Evolutionary conservation across 2,797 vertebrate genomes (phyloP).

Genomic region (Sebastolobus altivelis): DNA sequence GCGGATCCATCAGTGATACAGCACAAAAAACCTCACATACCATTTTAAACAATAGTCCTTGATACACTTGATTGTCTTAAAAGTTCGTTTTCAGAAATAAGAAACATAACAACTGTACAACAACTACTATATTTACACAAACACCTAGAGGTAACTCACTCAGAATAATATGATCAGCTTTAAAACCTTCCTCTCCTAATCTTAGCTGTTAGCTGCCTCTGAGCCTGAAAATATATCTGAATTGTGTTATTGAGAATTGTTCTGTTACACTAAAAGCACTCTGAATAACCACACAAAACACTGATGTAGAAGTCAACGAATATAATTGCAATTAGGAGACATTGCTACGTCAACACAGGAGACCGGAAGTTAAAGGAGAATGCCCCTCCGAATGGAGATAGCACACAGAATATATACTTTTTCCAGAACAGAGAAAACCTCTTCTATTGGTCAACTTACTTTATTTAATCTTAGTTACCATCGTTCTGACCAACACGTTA

Average conservation of each 20-base stretch:
- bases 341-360: too few species aligned
- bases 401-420: too few species aligned
- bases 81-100: not conserved
- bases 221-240: not conserved
- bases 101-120: not conserved
- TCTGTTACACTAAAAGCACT: too few species aligned
- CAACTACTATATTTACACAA: not conserved
- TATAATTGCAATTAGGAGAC: too few species aligned
- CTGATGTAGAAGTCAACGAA: too few species aligned
- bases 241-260: not conserved
- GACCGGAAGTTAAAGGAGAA: too few species aligned
- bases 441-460: too few species aligned
- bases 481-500: too few species aligned
- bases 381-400: too few species aligned
- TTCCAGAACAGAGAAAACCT: too few species aligned
- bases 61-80: not conserved
- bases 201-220: not conserved
- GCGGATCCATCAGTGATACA: not conserved
- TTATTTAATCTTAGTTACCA: too few species aligned
- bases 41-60: not conserved
- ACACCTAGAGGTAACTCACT: not conserved
- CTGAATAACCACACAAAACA: too few species aligned
- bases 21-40: not conserved
- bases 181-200: not conserved
- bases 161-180: not conserved